phyloP scores from a whole-genome alignment of 2,113 vertebrate genomes.

The Hylia prasina region DNA sequence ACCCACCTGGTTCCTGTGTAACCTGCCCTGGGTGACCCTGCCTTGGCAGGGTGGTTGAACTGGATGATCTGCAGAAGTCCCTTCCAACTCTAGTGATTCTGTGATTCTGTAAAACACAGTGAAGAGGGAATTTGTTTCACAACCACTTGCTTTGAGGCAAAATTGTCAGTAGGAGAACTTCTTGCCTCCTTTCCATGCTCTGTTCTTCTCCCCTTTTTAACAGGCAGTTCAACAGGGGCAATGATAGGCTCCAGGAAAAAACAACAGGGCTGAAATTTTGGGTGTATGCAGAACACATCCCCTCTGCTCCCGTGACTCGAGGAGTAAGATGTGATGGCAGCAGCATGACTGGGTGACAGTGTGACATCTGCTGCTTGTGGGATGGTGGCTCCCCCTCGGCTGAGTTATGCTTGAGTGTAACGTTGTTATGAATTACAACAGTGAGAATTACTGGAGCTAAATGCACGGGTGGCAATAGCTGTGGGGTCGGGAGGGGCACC shows the following conservation, averaged over 20 bases:
- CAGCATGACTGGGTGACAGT: no score
- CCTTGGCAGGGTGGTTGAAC: rapidly evolving
- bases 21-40: not conserved
- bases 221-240: no score
- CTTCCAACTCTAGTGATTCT: not conserved
- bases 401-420: not conserved
- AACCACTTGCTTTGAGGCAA: not conserved
- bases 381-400: not conserved
- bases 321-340: not conserved
- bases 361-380: not conserved
- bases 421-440: rapidly evolving
- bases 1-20: not conserved
- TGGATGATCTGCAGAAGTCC: not conserved
- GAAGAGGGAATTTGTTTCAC: not conserved
- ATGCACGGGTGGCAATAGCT: rapidly evolving
- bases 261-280: not conserved
- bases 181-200: not conserved
- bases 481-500: not conserved
- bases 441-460: not conserved
- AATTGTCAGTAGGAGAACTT: not conserved
- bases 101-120: not conserved
- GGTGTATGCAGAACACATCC: not conserved
- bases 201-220: not conserved
- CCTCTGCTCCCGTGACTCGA: not conserved
- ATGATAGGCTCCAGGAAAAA: no score